phyloP scores from a whole-genome alignment of 2,113 vertebrate genomes.

The Engraulis encrasicolus region DNA sequence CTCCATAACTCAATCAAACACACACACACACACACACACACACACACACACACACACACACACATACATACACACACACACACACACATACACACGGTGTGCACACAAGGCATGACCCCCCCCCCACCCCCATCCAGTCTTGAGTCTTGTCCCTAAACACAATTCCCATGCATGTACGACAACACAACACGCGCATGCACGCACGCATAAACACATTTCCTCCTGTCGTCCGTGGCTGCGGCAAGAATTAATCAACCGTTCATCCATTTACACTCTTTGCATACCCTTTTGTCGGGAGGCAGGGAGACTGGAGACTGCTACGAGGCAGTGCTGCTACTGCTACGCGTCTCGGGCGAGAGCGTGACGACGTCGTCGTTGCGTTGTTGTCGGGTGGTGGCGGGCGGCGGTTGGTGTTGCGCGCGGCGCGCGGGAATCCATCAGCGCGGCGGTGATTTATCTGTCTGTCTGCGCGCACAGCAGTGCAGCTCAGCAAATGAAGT shows the following conservation, averaged over 20 bases:
- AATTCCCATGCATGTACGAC: constrained; percentile 89
- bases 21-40: not conserved
- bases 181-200: constrained; percentile 71
- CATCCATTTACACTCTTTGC: constrained; percentile 99
- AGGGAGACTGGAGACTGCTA: constrained; percentile 90
- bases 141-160: constrained; percentile 73
- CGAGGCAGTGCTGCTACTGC: too few species aligned
- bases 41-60: too few species aligned
- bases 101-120: too few species aligned
- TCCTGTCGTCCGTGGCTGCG: constrained; percentile 97
- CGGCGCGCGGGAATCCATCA: constrained; percentile 99
- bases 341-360: constrained; percentile 64
- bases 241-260: constrained; percentile 99
- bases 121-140: constrained; percentile 73
- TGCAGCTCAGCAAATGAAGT: constrained; percentile 99
- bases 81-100: not conserved
- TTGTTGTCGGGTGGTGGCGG: too few species aligned
- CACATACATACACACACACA: constrained; percentile 73
- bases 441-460: constrained; percentile 98
- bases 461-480: constrained; percentile 99
- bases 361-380: too few species aligned
- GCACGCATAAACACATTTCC: constrained; percentile 90
- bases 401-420: constrained; percentile 88
- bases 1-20: constrained; percentile 86
- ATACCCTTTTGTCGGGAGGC: constrained; percentile 98